Evolutionary conservation across 2,113 vertebrate species (phyloP), one percentile per base, ranked within the genome.

Genomic region (Thomomys bottae): DNA sequence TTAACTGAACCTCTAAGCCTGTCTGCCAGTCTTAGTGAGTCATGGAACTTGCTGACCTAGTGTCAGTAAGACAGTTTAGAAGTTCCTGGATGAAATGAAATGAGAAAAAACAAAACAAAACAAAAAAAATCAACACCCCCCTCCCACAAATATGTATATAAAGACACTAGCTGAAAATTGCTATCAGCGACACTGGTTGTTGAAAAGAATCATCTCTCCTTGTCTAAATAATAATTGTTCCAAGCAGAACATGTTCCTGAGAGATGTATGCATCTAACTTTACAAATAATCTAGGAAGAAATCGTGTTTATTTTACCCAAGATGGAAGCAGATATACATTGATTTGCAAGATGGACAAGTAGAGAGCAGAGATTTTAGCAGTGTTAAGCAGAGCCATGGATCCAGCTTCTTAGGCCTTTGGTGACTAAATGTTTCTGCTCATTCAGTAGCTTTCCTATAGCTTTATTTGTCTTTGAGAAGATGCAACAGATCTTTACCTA

Each of bases 401-500:
- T 64, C 91, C 30, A 1, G 78, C 82, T 93, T n/a, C 28, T 4
- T 42, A 30, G 67, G 18, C 72, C 93, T 94, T 94, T 32, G 93
- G 14, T 89, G 93, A 96, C 82, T 85, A 34, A 86, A 89, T 78
- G 89, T 95, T 84, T 84, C 84, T 94, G 86, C 17, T 45, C 68
- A 92, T 54, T 92, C 72, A 78, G 38, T 95, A 75, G 71, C 81
- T 36, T 15, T 42, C 57, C 18, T 73, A 90, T 78, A 54, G 59
- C 67, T 93, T 59, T 93, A 90, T 95, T 94, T 96, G 86, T 94
- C 93, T 92, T 79, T 75, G 72, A 24, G 77, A 40, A 92, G 59
- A 94, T 73, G 23, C 88, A 92, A 89, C 83, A 90, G 59, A 92
- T 45, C 40, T 77, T 66, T 75, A 77, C 80, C 30, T 80, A 34